Conservation (phyloP, 2,113 vertebrate species). For the Ia io region DNA sequence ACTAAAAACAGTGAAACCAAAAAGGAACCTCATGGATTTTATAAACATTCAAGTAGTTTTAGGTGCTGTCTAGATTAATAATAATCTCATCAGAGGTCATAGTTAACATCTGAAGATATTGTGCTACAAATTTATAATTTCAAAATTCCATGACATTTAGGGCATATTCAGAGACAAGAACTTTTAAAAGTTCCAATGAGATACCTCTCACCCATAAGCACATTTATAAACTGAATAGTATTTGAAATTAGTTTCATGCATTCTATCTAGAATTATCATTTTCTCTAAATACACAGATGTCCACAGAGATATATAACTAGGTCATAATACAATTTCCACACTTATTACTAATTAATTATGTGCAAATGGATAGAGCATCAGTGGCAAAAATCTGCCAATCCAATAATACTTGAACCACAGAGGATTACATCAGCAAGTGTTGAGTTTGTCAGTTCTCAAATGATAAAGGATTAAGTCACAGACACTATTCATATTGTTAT, state of each 20-base stretch:
- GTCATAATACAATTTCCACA: slow-evolving; percentile 76
- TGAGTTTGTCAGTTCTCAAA: slow-evolving; percentile 23
- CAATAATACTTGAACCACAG: slow-evolving; percentile 44
- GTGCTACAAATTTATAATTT: slow-evolving; percentile 70
- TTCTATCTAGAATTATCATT: slow-evolving; percentile 70
- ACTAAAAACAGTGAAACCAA: neutral
- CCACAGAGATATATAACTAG: slow-evolving; percentile 78
- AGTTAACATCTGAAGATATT: slow-evolving; percentile 60
- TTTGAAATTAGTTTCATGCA: slow-evolving; percentile 71
- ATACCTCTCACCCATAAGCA: slow-evolving; percentile 43
- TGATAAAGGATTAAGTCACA: slow-evolving; percentile 58
- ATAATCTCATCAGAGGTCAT: slow-evolving; percentile 63
- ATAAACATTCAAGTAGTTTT: slow-evolving; percentile 61
- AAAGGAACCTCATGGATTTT: slow-evolving; percentile 13
- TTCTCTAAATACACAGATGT: slow-evolving; percentile 75
- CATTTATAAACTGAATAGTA: slow-evolving; percentile 52
- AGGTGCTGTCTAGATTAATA: slow-evolving; percentile 68
- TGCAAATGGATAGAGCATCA: slow-evolving; percentile 73
- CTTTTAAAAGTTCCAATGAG: slow-evolving; percentile 24
- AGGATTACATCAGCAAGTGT: slow-evolving; percentile 12
- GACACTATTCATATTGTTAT: neutral
- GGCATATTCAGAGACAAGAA: slow-evolving; percentile 1
- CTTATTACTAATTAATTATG: slow-evolving; percentile 81
- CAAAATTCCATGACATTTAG: slow-evolving; percentile 70
- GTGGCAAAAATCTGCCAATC: slow-evolving; percentile 74